These are phyloP conservation scores for Lamellibrachia luymesi DNA, from an alignment of 1,140 invertebrate genomes.

Conservation along the genomic window DNA sequence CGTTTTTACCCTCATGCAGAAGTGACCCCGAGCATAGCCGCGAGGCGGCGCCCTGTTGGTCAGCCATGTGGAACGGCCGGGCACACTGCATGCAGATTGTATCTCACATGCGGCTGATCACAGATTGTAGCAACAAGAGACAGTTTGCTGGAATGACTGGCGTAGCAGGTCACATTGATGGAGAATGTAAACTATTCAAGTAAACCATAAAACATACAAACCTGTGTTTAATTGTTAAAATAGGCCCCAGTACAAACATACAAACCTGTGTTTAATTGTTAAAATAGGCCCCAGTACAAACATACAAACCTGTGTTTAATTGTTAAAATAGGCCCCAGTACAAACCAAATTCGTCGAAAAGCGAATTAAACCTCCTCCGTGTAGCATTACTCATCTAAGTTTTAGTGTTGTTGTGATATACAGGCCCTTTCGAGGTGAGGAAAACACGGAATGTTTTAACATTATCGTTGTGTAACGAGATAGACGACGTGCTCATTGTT, in stretches of 20 bases:
- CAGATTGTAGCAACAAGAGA: background rate
- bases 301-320: background rate
- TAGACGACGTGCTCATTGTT: background rate
- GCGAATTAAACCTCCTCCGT: background rate
- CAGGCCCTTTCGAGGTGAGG: background rate
- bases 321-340: background rate
- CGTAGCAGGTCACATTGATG: background rate
- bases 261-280: no score
- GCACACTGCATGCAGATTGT: background rate
- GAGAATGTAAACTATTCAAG: background rate
- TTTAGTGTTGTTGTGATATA: background rate
- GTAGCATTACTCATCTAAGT: background rate
- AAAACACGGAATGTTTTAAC: background rate
- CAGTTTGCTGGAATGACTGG: background rate
- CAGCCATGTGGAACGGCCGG: background rate
- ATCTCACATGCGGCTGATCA: background rate
- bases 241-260: background rate
- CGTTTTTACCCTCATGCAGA: background rate
- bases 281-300: background rate
- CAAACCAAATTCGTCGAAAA: background rate
- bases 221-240: background rate
- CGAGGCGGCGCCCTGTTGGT: background rate
- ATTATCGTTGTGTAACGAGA: background rate
- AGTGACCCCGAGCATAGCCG: background rate
- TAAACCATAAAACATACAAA: background rate